Conservation (phyloP, 2,113 vertebrate species). For the Ageneiosus marmoratus region DNA sequence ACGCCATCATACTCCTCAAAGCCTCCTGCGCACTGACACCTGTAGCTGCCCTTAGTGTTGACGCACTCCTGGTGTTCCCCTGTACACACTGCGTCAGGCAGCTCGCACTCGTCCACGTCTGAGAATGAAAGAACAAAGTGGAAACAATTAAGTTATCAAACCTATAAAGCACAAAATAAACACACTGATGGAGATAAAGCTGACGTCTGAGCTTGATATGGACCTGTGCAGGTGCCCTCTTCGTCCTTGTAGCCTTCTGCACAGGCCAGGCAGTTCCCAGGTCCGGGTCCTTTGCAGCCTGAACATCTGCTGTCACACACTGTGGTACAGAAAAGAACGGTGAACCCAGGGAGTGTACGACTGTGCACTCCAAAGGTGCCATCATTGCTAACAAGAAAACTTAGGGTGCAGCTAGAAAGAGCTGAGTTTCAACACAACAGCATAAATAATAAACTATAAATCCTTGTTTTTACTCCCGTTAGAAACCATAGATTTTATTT, state of each 20-base stretch:
- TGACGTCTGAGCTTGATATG: background rate
- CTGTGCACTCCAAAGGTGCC: background rate
- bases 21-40: slow-evolving; percentile 78
- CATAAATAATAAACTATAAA: background rate
- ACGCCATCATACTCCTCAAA: slow-evolving; percentile 76
- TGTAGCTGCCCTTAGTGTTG: slow-evolving; percentile 82
- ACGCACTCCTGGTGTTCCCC: slow-evolving; percentile 80
- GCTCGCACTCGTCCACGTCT: slow-evolving; percentile 87
- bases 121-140: background rate
- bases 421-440: background rate
- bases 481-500: background rate
- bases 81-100: slow-evolving; percentile 67
- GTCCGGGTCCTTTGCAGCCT: slow-evolving; percentile 82
- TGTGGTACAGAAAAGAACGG: slow-evolving; percentile 51
- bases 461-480: background rate
- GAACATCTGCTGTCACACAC: slow-evolving; percentile 83
- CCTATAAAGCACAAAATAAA: background rate
- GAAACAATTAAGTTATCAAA: background rate
- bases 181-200: background rate
- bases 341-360: background rate
- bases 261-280: slow-evolving; percentile 78
- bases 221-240: slow-evolving; percentile 82
- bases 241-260: slow-evolving; percentile 75
- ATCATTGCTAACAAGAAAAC: background rate
- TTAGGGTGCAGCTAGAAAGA: background rate